Conservation (phyloP, 2,888 invertebrate genomes). For the Hirtodrosophila trivittata region DNA sequence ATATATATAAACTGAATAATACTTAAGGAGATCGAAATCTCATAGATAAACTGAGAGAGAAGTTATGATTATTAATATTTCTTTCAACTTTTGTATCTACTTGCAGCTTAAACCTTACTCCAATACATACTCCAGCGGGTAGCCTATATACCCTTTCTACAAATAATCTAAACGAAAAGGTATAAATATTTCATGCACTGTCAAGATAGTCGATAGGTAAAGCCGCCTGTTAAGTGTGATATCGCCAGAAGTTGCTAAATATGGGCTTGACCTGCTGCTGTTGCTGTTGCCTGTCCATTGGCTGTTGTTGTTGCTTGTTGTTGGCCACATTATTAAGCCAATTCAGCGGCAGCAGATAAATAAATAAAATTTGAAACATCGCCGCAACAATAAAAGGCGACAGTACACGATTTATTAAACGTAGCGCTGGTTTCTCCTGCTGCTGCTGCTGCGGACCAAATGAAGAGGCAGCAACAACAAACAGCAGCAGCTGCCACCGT, state of each 20-base stretch:
- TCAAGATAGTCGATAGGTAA: slow-evolving; percentile 75
- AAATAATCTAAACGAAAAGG: slow-evolving; percentile 21
- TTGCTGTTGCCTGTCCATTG: slow-evolving; percentile 27
- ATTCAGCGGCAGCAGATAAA: slow-evolving; percentile 80
- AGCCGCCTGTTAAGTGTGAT: slow-evolving; percentile 70
- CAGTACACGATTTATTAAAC: slow-evolving; percentile 80
- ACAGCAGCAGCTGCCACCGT: slow-evolving; percentile 75
- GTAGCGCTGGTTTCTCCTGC: slow-evolving; percentile 47
- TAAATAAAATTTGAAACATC: slow-evolving; percentile 80
- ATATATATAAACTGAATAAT: too few relatives aligned
- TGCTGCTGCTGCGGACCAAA: slow-evolving; percentile 45
- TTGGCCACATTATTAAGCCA: slow-evolving; percentile 79
- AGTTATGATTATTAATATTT: too few relatives aligned
- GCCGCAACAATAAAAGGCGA: slow-evolving; percentile 80
- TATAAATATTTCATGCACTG: slow-evolving; percentile 71
- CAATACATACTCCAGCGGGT: too few relatives aligned
- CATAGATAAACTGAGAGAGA: not conserved
- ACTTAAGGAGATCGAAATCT: too few relatives aligned
- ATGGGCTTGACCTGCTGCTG: slow-evolving; percentile 72
- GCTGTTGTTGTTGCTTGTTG: slow-evolving; percentile 38
- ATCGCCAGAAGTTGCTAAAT: slow-evolving; percentile 77
- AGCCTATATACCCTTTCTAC: slow-evolving; percentile 13
- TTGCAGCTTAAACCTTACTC: too few relatives aligned
- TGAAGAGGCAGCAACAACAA: slow-evolving; percentile 64
- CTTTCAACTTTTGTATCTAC: too few relatives aligned